Evolutionary conservation across 2,113 vertebrate genomes (phyloP), one percentile per base, ranked within the genome.

Genomic region (Dicrurus megarhynchus): DNA sequence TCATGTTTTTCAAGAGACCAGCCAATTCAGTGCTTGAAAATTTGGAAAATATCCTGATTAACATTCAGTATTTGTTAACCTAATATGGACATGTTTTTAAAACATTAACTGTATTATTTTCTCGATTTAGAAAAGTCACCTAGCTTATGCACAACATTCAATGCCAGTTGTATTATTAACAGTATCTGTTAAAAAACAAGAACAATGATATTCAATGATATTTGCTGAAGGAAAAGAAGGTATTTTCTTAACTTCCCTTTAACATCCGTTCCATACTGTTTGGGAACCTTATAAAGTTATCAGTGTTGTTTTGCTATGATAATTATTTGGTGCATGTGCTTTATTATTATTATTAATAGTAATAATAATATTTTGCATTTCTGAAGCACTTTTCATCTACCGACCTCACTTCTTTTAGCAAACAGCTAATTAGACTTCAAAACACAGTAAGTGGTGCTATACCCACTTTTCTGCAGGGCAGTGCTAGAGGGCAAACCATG

Each of bases 381-480:
- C 64, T 96, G 83, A 97, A 94, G 88, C 64, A 94, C 95, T 92
- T 97, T 96, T 96, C 83, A 94, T 96, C 85, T 94, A 53, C 76
- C 15, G 2, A 83, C 90, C 71, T 93, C 82, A 81, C 76, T 95
- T 90, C 93, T 89, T 91, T 96, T 84, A 87, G 80, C 85, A 96
- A 96, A 97, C 93, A 96, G 49, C 83, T 95, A 95, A 96, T 96
- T 94, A 96, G 90, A 84, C 95, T 94, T 96, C 92, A 96, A 94
- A 97, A 96, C 95, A 96, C 92, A 91, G 85, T 97, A 95, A 96
- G 93, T 92, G 92, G 83, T 96, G 83, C 87, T 93, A 92, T 95
- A 93, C 65, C 91, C 82, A 90, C 90, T 93, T 97, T 94, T 82
- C 93, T 89, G n/a, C 90, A 94, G 92, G 88, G 79, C 88, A 84